These are phyloP conservation scores for Microtus richardsoni DNA, from an alignment of 2,113 vertebrate genomes.

Conservation along the genomic window DNA sequence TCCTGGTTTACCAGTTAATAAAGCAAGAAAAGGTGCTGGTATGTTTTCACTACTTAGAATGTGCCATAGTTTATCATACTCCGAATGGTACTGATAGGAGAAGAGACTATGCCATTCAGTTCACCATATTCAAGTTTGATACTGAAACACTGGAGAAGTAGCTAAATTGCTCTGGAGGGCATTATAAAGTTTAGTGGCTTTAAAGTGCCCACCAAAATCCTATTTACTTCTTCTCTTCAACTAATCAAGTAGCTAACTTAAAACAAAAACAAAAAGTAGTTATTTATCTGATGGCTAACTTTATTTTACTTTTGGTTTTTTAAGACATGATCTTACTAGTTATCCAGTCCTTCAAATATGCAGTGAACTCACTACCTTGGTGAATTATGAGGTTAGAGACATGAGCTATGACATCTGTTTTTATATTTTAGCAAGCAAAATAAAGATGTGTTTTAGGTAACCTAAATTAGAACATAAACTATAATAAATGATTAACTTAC, in stretches of 20 bases:
- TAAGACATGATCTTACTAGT: neutral
- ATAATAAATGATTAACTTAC: conserved; percentile 88
- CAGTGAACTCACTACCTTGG: neutral
- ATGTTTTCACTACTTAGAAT: neutral
- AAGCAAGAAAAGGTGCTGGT: conserved; percentile 17
- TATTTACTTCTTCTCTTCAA: conserved; percentile 40
- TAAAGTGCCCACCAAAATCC: neutral
- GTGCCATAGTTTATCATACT: neutral
- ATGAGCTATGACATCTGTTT: neutral
- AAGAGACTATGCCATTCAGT: neutral
- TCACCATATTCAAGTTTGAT: neutral
- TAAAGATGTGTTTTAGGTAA: conserved; percentile 43
- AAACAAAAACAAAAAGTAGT: neutral
- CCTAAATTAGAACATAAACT: neutral
- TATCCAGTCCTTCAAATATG: neutral
- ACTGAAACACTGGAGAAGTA: conserved; percentile 2
- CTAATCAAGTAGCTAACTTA: conserved; percentile 26
- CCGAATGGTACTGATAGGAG: neutral
- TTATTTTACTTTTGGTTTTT: conserved; percentile 37
- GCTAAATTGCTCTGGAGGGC: neutral
- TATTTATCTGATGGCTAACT: conserved; percentile 33
- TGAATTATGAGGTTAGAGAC: neutral
- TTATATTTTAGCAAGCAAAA: conserved; percentile 24
- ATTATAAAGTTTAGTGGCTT: neutral
- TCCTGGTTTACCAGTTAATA: neutral